These are phyloP conservation scores for Tokudaia muenninki DNA, from an alignment of 2,797 vertebrate genomes.

Conservation along the genomic window DNA sequence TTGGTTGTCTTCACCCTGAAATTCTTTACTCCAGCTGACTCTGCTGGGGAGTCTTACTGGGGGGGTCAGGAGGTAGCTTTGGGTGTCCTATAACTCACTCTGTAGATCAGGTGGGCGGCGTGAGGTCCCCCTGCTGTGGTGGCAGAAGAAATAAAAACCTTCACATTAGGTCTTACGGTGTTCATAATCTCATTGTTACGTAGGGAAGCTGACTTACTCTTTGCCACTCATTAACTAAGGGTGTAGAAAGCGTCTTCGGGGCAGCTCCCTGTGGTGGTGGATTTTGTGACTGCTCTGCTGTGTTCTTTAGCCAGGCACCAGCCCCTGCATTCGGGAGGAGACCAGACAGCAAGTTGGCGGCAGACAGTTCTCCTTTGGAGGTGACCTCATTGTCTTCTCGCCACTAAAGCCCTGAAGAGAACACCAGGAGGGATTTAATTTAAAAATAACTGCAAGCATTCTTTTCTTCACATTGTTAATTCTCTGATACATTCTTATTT, in stretches of 20 bases:
- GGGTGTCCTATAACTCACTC: not conserved
- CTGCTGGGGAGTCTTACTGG: not conserved
- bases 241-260: not conserved
- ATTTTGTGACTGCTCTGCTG: constrained; percentile 55
- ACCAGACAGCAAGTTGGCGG: constrained; percentile 21
- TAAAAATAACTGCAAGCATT: constrained; percentile 37
- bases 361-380: constrained; percentile 74
- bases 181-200: constrained; percentile 4
- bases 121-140: not conserved
- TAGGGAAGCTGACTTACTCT: constrained; percentile 32
- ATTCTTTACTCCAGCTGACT: not conserved
- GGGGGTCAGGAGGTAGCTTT: not conserved
- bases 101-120: not conserved
- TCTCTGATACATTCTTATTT: not conserved
- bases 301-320: constrained; percentile 60
- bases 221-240: constrained; percentile 4
- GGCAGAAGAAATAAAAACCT: not conserved
- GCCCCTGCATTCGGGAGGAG: constrained; percentile 9
- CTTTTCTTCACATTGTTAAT: constrained; percentile 45
- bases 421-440: constrained; percentile 59
- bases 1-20: not conserved
- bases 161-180: constrained; percentile 27
- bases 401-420: constrained; percentile 50
- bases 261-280: not conserved
- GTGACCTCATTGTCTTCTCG: constrained; percentile 79